Conservation (phyloP, 2,888 invertebrate species). For the Phymatocera aterrima region DNA sequence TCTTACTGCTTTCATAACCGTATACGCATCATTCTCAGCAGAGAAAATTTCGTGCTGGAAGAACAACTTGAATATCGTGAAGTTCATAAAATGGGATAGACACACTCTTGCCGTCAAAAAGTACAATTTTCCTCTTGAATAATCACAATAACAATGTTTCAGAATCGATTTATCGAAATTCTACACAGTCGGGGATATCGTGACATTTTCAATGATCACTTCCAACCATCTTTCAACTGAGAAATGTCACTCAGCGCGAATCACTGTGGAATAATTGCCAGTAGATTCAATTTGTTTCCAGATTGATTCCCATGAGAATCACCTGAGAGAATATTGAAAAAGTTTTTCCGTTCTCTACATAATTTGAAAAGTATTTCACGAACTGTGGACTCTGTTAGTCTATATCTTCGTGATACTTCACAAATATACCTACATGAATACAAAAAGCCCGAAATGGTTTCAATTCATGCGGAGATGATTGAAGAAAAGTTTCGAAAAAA, state of each 20-base stretch:
- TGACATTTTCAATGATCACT: not conserved
- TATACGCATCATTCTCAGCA: not conserved
- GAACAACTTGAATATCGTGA: not conserved
- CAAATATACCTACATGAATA: conserved; percentile 4
- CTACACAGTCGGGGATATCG: not conserved
- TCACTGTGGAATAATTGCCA: conserved; percentile 7
- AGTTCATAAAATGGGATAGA: not conserved
- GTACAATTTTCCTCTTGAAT: not conserved
- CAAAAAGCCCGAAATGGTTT: not conserved
- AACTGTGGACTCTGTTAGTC: not conserved
- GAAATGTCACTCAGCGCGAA: not conserved
- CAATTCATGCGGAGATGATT: not conserved
- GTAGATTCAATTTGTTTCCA: not conserved
- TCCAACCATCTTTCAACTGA: not conserved
- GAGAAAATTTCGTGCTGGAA: not conserved
- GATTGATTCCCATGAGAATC: conserved; percentile 1
- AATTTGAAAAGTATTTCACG: not conserved
- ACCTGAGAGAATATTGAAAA: not conserved
- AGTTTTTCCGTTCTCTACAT: not conserved
- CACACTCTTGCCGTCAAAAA: not conserved
- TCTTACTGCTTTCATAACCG: not conserved
- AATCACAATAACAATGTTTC: not conserved
- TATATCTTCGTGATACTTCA: not conserved
- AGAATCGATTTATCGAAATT: not conserved
- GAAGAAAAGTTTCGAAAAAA: conserved; percentile 8